A percentile compares a stretch with the other conserved stretches of the same genome.
phyloP scores from a whole-genome alignment of 2,888 invertebrate species.

The Eustalomyia histrio region DNA sequence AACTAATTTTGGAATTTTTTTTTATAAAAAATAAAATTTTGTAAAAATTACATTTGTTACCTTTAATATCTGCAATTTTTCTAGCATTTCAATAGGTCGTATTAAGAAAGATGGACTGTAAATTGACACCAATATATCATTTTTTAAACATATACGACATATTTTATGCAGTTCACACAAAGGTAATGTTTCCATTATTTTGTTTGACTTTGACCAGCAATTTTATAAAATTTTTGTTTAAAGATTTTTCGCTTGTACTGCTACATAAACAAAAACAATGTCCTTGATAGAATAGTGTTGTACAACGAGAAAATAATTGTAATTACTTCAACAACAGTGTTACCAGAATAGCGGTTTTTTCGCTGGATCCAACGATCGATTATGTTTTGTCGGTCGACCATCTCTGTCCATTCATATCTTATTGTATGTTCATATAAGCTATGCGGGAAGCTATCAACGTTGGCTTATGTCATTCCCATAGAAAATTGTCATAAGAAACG shows the following conservation, averaged over 20 bases:
- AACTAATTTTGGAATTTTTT: constrained; percentile 17
- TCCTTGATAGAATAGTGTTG: constrained; percentile 27
- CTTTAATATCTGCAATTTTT: constrained; percentile 71
- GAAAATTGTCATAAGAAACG: too few species aligned
- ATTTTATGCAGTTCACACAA: constrained; percentile 69
- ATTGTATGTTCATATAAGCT: too few species aligned
- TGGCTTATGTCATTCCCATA: too few species aligned
- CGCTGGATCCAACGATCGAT: too few species aligned
- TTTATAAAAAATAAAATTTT: background rate
- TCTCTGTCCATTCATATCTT: too few species aligned
- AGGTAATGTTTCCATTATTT: constrained; percentile 40
- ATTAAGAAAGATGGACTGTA: constrained; percentile 72
- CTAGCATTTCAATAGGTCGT: constrained; percentile 73
- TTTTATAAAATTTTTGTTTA: constrained; percentile 3
- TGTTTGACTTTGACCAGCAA: background rate
- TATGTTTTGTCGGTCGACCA: too few species aligned
- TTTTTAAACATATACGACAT: constrained; percentile 74
- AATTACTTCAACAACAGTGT: too few species aligned
- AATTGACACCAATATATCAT: constrained; percentile 71
- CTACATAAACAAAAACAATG: constrained; percentile 36
- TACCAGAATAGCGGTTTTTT: too few species aligned
- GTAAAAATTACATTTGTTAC: constrained; percentile 50
- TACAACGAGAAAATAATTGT: background rate
- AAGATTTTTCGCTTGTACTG: background rate
- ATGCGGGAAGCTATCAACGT: too few species aligned